Evolutionary conservation across 2,888 invertebrate genomes (phyloP), one percentile per base, ranked within the genome.

Genomic region (Allophyes oxyacanthae): DNA sequence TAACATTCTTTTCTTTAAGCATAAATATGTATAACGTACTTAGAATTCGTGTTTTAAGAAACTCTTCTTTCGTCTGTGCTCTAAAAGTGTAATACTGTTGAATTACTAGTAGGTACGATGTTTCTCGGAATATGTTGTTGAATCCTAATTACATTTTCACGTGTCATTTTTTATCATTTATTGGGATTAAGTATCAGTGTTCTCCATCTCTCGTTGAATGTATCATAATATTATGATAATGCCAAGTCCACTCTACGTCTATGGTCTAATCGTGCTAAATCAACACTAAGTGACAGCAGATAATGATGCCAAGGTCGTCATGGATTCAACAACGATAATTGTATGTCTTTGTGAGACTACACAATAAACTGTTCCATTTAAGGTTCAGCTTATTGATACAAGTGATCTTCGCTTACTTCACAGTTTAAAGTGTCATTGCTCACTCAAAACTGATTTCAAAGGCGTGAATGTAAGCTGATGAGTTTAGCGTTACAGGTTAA

Each of bases 241-340:
- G 3, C 46, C 41, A 69, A 50, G 64, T 50, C 8, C 62, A 66
- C 34, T 56, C 60, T 40, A 56, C 63, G 53, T 30, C 48, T 52
- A 37, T 34, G 15, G 15, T 55, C 58, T 66, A 86, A 87, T 86
- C 76, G 77, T 75, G 76, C 70, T 78, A 83, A 85, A 79, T 26
- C 20, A 68, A 61, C 11, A 75, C 77, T 79, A 79, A 83, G 58
- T 73, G 62, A 67, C 69, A 40, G 67, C 48, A 75, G 79, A 79
- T 82, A 86, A 83, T 71, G 77, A 78, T 82, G 88, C 73, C 86
- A 85, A 88, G 89, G 88, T 65, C 68, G 44, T 37, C 49, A 52
- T 36, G 52, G 20, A 50, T 48, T 64, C 61, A 77, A 64, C 70
- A 58, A 14, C 52, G 36, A 54, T 62, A 33, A 53, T 44, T 62